Evolutionary conservation across 2,113 vertebrate genomes (phyloP).

Genomic region (Syngnathus floridae): DNA sequence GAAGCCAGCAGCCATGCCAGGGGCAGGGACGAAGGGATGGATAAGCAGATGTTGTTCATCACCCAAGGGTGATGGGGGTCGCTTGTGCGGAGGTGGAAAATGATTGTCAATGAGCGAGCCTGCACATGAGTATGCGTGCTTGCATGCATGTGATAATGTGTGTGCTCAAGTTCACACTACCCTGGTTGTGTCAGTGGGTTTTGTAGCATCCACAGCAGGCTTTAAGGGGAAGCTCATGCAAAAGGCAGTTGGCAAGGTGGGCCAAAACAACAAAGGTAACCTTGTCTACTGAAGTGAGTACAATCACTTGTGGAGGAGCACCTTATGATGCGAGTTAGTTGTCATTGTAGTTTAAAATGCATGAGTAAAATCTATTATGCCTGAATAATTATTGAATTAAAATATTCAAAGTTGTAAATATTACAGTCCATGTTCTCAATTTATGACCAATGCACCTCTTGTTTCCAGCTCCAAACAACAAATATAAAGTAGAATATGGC

Average conservation of each 20-base stretch:
- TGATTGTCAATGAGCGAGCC: conserved; percentile 27
- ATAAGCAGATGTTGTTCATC: conserved; percentile 76
- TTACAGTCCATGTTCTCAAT: too few species aligned
- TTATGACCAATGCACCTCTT: too few species aligned
- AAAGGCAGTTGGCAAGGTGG: conserved; percentile 66
- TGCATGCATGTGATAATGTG: conserved; percentile 23
- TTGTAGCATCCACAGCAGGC: conserved; percentile 39
- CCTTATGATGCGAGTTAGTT: conserved; percentile 6
- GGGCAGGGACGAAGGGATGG: conserved; percentile 65
- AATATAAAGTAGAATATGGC: too few species aligned
- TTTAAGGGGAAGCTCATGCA: conserved; percentile 57
- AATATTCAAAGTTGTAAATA: too few species aligned
- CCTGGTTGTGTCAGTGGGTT: conserved; percentile 3
- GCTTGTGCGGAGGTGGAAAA: conserved; percentile 28
- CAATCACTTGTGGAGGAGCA: conserved; percentile 25
- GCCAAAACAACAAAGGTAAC: conserved; percentile 72
- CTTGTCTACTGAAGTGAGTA: conserved; percentile 64
- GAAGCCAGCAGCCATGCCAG: conserved; percentile 69
- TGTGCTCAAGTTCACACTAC: conserved; percentile 7
- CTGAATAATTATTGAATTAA: too few species aligned
- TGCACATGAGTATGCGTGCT: conserved; percentile 15
- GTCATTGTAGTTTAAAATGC: neutral
- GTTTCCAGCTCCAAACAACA: too few species aligned
- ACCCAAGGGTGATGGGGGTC: conserved; percentile 64
- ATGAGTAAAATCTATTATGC: neutral